Conservation (phyloP, 2,797 vertebrate species). For the Garrulus glandarius region DNA sequence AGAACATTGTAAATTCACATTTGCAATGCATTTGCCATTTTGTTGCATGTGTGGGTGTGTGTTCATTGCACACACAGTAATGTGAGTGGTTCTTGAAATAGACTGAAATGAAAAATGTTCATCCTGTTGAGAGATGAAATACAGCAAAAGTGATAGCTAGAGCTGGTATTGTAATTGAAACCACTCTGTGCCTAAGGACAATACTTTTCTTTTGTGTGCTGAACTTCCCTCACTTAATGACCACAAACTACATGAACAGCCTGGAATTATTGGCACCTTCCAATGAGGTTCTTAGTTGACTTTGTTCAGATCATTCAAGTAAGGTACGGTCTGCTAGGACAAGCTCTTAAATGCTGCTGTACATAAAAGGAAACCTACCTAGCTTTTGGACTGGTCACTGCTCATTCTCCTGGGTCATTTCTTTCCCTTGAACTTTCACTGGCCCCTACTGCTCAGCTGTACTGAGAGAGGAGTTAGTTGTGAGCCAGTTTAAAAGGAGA, state of each 20-base stretch:
- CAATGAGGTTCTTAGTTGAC: background rate
- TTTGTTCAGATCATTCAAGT: background rate
- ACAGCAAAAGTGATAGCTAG: background rate
- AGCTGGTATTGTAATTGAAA: background rate
- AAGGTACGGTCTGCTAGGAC: background rate
- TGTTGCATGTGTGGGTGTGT: fast-evolving
- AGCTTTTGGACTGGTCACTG: background rate
- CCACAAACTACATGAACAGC: background rate
- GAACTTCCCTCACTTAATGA: background rate
- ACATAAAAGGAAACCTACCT: background rate
- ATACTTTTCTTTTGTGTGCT: background rate
- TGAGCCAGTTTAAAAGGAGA: background rate
- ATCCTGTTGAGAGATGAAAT: background rate
- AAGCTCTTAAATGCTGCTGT: background rate
- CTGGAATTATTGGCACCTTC: background rate
- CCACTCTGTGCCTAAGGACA: background rate
- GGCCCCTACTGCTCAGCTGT: background rate
- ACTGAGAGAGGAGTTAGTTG: background rate
- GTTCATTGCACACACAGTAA: background rate
- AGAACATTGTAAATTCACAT: background rate
- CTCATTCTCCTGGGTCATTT: background rate
- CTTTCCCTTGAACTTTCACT: background rate
- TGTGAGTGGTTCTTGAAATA: background rate
- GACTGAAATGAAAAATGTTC: background rate
- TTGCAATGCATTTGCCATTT: background rate